Evolutionary conservation across 1,140 invertebrate genomes (phyloP), one percentile per base, ranked within the genome.

Genomic region (Pristionchus pacificus): DNA sequence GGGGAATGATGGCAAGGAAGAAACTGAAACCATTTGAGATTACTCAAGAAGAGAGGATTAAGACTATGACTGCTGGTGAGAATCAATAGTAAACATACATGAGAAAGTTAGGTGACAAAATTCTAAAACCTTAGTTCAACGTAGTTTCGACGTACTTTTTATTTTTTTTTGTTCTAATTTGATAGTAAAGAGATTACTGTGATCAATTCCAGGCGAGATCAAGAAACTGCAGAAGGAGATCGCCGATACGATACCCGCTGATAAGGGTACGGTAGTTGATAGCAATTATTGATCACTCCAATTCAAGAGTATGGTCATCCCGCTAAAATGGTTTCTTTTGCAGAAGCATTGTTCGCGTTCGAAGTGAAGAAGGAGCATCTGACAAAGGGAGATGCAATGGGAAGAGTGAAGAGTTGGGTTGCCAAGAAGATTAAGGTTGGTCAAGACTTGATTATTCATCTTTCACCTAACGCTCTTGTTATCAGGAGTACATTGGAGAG

Each of bases 221-320:
- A 6, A 92, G 61, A 93, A 93, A 79, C 90, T 94, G 84, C 95
- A 97, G 78, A 97, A 97, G 88, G 91, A 91, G 68, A 88, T 98
- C 72, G 98, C 98, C 81, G 94, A 98, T 85, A 93, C 92, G 87
- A 98, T 98, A 85, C 96, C 96, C 60, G 97, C 94, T 57, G 92
- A 92, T 82, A 97, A 97, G 87, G 64, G 71, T 61, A 63, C 49
- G 30, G 25, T 19, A 58, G 29, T 65, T 13, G 31, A 49, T 19
- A 49, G 19, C 38, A 49, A 19, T 49, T 49, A 19, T 10, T 49
- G 38, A 49, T n/a, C n/a, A n/a, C n/a, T n/a, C n/a, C n/a, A n/a
- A n/a, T n/a, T n/a, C n/a, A n/a, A 49, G 6, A 49, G 38, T 49
- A 19, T 49, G 38, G 6, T 6, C 38, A 49, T 49, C 19, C n/a